These are phyloP conservation scores for Neoitamus cyanurus DNA, from an alignment of 2,888 invertebrate genomes.

Conservation along the genomic window DNA sequence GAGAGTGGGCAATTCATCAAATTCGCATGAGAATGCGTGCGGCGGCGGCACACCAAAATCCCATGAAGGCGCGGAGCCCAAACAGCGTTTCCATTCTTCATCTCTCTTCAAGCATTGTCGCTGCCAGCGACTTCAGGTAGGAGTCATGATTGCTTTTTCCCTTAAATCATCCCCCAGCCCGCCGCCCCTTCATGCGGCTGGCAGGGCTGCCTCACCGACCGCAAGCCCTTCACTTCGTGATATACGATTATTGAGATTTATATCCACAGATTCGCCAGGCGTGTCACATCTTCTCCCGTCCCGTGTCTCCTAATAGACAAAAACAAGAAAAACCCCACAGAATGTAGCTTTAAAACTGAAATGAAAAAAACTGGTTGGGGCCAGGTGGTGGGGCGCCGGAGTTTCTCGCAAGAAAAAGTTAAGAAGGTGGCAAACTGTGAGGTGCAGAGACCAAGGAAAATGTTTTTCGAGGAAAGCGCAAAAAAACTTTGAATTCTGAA, in stretches of 20 bases:
- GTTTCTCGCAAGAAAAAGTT: conserved; percentile 25
- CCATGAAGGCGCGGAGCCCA: background rate
- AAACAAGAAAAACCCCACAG: conserved; percentile 30
- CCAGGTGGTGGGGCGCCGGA: background rate
- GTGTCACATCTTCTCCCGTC: conserved; percentile 44
- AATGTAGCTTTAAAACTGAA: conserved; percentile 36
- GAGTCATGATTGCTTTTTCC: conserved; percentile 34
- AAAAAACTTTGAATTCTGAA: conserved; percentile 45
- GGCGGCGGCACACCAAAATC: background rate
- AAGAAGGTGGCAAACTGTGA: conserved; percentile 41
- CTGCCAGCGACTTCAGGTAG: conserved; percentile 30
- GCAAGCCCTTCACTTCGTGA: conserved; percentile 56
- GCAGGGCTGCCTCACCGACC: background rate
- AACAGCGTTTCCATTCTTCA: conserved; percentile 17
- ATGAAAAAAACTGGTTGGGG: background rate
- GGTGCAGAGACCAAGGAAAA: conserved; percentile 45
- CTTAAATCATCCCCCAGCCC: conserved; percentile 8
- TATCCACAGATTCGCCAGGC: conserved; percentile 55
- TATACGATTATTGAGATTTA: conserved; percentile 65
- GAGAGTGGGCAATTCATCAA: background rate
- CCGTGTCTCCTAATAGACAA: conserved; percentile 47
- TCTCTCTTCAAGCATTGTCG: conserved; percentile 28
- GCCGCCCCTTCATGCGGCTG: background rate
- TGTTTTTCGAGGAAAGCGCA: conserved; percentile 29
- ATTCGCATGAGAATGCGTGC: background rate